A percentile compares a stretch with the other conserved stretches of the same genome.
phyloP scores from a whole-genome alignment of 1,140 invertebrate genomes.

The Pantala flavescens region DNA sequence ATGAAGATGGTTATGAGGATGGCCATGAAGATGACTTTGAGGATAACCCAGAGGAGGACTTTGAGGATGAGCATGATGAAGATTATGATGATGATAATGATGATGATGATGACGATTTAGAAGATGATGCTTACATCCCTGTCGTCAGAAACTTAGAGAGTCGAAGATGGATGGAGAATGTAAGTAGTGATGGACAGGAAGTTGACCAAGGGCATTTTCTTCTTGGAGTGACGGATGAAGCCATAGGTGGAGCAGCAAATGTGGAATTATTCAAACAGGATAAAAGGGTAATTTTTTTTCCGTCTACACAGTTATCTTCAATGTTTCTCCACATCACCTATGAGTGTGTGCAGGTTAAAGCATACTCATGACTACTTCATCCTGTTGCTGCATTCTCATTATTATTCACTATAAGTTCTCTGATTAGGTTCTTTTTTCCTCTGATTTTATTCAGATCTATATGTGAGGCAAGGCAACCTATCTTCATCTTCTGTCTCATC shows the following conservation, averaged over 20 bases:
- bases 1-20: too few species aligned
- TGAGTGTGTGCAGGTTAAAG: too few species aligned
- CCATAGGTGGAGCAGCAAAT: slow-evolving; percentile 23
- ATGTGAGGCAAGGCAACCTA: too few species aligned
- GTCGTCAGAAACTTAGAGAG: slow-evolving; percentile 13
- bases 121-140: slow-evolving; percentile 24
- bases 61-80: too few species aligned
- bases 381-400: too few species aligned
- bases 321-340: neutral
- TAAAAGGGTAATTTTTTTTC: slow-evolving; percentile 16
- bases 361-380: too few species aligned
- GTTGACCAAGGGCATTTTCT: neutral
- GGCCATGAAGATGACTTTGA: slow-evolving; percentile 18
- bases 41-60: too few species aligned
- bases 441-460: too few species aligned
- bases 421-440: too few species aligned
- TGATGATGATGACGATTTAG: slow-evolving; percentile 17
- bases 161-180: slow-evolving; percentile 25
- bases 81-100: slow-evolving; percentile 24
- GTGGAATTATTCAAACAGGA: slow-evolving; percentile 22
- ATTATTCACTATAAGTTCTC: too few species aligned
- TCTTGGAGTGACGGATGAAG: neutral
- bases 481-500: too few species aligned
- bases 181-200: neutral
- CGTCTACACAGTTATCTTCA: slow-evolving; percentile 15